Conservation (phyloP, 2,888 invertebrate genomes). For the Saturnia japonica region DNA sequence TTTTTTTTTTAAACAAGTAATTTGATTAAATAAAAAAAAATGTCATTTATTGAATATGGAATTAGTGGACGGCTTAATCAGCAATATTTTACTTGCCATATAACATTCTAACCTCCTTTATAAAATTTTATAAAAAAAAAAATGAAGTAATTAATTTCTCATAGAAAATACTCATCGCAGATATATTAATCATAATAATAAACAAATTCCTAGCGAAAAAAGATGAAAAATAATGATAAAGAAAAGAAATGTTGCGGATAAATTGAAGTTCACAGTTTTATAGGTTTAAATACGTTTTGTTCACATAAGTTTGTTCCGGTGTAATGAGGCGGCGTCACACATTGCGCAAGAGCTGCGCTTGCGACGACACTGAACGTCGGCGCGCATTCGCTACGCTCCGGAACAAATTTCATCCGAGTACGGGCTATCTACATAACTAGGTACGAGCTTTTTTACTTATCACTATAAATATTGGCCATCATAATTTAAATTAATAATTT, state of each 20-base stretch:
- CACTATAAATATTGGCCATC: constrained; percentile 7
- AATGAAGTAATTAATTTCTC: too few relatives aligned
- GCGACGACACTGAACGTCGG: constrained; percentile 58
- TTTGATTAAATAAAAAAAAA: too few relatives aligned
- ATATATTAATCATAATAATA: background rate
- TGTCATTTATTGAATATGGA: too few relatives aligned
- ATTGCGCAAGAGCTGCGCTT: constrained; percentile 65
- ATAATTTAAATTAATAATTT: constrained; percentile 13
- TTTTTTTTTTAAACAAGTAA: too few relatives aligned
- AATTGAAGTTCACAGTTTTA: constrained; percentile 30
- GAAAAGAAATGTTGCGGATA: constrained; percentile 15
- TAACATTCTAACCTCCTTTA: too few relatives aligned
- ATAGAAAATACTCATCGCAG: background rate
- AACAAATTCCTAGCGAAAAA: too few relatives aligned
- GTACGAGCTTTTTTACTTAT: constrained; percentile 51
- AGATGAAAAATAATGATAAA: too few relatives aligned
- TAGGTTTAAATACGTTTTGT: constrained; percentile 24
- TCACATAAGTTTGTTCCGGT: constrained; percentile 65
- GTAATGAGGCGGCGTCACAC: constrained; percentile 67
- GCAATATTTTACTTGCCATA: too few relatives aligned
- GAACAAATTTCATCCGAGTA: constrained; percentile 74
- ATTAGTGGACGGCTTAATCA: too few relatives aligned
- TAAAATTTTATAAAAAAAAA: too few relatives aligned
- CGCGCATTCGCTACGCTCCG: constrained; percentile 68
- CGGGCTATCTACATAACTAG: constrained; percentile 58